These are phyloP conservation scores for Mirza zaza DNA, from an alignment of 2,113 vertebrate species.

Conservation along the genomic window DNA sequence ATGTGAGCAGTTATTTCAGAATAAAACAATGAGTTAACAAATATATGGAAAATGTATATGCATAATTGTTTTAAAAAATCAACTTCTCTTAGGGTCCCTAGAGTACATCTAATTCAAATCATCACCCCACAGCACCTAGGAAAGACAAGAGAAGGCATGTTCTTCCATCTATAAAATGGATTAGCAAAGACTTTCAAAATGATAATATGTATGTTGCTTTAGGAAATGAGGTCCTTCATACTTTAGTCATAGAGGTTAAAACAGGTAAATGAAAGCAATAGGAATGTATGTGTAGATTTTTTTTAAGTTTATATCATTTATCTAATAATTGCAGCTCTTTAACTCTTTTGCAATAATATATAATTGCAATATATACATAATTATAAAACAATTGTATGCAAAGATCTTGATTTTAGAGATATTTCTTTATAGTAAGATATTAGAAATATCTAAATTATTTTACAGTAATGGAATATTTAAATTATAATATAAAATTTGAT, in stretches of 20 bases:
- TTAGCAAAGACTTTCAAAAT: background rate
- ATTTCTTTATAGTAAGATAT: background rate
- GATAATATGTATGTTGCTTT: background rate
- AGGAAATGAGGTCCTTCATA: background rate
- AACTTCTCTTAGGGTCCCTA: background rate
- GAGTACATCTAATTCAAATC: background rate
- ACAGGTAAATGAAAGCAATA: background rate
- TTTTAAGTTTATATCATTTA: background rate
- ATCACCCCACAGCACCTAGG: background rate
- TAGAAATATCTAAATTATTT: background rate
- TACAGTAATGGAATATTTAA: background rate
- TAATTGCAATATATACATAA: background rate
- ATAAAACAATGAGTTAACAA: background rate
- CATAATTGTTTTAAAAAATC: background rate
- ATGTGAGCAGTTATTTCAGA: background rate
- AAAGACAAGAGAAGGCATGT: background rate
- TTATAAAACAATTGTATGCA: background rate
- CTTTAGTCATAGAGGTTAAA: background rate
- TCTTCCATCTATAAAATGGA: background rate
- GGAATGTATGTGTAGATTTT: background rate
- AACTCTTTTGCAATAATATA: background rate
- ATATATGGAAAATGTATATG: background rate
- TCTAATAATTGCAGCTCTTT: background rate
- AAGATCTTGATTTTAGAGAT: background rate
- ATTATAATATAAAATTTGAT: background rate